Conservation (phyloP, 2,888 invertebrate genomes). For the Cistogaster globosa region DNA sequence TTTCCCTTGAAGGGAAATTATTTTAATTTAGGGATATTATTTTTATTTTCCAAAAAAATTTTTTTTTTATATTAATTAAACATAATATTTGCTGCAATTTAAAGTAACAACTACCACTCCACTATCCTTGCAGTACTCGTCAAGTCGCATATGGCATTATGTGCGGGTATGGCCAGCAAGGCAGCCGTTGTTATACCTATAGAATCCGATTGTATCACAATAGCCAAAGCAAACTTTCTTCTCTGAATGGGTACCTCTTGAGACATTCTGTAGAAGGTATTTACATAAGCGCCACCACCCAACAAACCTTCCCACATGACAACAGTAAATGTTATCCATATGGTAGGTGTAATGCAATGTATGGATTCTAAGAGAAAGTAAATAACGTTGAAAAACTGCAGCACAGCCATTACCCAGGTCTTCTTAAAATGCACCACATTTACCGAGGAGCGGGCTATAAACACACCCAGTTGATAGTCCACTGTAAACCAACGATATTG, state of each 20-base stretch:
- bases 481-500: slow-evolving; percentile 94
- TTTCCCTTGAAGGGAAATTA: no score
- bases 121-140: slow-evolving; percentile 76
- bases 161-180: slow-evolving; percentile 88
- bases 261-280: slow-evolving; percentile 90
- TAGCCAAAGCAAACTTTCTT: slow-evolving; percentile 88
- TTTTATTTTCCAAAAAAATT: no score
- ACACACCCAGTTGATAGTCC: slow-evolving; percentile 92
- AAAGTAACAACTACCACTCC: not conserved
- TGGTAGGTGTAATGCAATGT: slow-evolving; percentile 86
- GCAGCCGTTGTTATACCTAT: slow-evolving; percentile 91
- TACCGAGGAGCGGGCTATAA: slow-evolving; percentile 91
- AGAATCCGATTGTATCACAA: slow-evolving; percentile 90
- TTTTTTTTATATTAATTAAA: no score
- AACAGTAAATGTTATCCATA: slow-evolving; percentile 87
- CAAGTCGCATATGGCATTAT: slow-evolving; percentile 88
- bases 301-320: slow-evolving; percentile 90
- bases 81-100: no score
- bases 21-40: no score
- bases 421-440: slow-evolving; percentile 87
- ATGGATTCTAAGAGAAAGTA: slow-evolving; percentile 86
- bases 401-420: slow-evolving; percentile 88
- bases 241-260: slow-evolving; percentile 85
- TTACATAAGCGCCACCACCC: slow-evolving; percentile 90
- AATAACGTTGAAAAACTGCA: slow-evolving; percentile 87